phyloP scores from a whole-genome alignment of 2,888 invertebrate species.

The Cantharis lateralis region DNA sequence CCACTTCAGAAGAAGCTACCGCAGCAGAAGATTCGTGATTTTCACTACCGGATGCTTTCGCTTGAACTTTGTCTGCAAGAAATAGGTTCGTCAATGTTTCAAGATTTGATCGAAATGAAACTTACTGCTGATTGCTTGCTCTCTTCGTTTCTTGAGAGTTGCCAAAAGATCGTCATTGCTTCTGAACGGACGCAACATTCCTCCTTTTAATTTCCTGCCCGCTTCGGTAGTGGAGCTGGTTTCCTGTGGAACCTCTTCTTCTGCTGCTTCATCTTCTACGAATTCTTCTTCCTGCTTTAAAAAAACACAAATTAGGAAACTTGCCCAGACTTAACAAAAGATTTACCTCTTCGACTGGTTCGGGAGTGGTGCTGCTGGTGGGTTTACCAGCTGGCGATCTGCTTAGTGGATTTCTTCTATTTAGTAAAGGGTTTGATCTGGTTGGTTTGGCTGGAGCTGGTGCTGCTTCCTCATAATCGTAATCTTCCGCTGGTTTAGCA shows the following conservation, averaged over 20 bases:
- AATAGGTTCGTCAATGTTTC: background rate
- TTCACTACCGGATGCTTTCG: conserved; percentile 12
- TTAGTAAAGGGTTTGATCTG: conserved; percentile 46
- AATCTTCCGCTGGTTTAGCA: conserved; percentile 50
- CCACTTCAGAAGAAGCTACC: conserved; percentile 8
- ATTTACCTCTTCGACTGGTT: conserved; percentile 37
- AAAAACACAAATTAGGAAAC: background rate
- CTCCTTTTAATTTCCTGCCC: conserved; percentile 68
- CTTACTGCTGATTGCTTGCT: conserved; percentile 68
- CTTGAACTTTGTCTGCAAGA: conserved; percentile 23
- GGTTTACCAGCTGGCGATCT: conserved; percentile 45
- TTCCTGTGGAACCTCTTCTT: conserved; percentile 60
- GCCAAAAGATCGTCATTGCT: conserved; percentile 78
- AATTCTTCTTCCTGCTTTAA: conserved; percentile 57
- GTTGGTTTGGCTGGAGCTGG: conserved; percentile 50
- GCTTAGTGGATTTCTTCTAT: conserved; percentile 51
- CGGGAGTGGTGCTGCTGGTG: conserved; percentile 48
- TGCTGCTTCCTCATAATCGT: conserved; percentile 50
- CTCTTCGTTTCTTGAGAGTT: conserved; percentile 72
- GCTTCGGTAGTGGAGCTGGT: conserved; percentile 72
- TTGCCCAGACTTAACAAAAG: background rate
- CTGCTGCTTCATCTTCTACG: conserved; percentile 63
- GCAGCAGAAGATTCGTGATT: conserved; percentile 19
- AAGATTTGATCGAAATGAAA: background rate
- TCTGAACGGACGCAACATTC: conserved; percentile 74